Conservation (phyloP, 2,113 vertebrate species). For the Thalassarche chlororhynchos region DNA sequence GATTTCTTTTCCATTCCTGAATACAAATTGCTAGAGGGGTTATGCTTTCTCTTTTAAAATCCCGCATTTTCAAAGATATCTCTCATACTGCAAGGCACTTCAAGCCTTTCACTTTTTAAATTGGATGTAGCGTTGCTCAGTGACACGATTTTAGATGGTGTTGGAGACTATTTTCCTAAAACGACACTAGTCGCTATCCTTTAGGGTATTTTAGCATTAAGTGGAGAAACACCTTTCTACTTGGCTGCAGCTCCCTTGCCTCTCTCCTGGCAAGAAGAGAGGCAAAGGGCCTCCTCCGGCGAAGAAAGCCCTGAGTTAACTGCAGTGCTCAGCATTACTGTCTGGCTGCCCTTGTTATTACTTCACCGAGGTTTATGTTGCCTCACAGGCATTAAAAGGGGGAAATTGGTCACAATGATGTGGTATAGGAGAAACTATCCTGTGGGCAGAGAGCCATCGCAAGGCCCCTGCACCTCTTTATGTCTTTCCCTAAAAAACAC, state of each 20-base stretch:
- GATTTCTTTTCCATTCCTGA: neutral
- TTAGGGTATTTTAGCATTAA: neutral
- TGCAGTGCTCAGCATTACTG: neutral
- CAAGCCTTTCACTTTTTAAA: neutral
- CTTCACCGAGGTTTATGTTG: neutral
- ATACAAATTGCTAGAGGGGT: neutral
- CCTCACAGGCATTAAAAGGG: neutral
- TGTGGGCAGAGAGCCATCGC: neutral
- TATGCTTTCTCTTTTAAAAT: neutral
- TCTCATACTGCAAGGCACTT: neutral
- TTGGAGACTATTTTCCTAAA: neutral
- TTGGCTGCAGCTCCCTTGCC: neutral
- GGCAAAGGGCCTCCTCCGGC: neutral
- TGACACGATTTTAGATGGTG: neutral
- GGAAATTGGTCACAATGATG: neutral
- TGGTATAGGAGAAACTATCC: neutral
- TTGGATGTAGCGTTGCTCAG: neutral
- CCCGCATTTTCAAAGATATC: neutral
- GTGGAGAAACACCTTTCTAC: neutral
- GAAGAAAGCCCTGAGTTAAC: neutral
- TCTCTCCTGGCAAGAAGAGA: neutral
- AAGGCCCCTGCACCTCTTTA: neutral
- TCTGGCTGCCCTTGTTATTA: neutral
- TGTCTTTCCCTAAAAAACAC: neutral
- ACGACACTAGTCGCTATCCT: neutral